Percentiles rank a stretch among this genome's conserved stretches.
Conservation (phyloP, 2,797 vertebrate species). For the Notoglanidium macrostoma region DNA sequence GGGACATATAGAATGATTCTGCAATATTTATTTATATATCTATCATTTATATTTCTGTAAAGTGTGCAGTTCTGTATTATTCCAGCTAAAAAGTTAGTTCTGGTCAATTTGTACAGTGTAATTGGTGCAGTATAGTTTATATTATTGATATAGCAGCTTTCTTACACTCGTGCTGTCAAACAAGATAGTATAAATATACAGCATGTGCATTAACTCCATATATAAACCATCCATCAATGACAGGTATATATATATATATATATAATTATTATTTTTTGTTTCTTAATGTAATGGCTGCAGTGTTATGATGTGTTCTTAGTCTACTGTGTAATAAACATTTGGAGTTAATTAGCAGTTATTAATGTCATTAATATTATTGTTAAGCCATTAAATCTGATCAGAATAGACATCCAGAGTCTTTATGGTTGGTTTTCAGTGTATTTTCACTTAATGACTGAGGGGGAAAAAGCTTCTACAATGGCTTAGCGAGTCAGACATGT, state of each 20-base stretch:
- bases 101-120: not conserved
- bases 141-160: not conserved
- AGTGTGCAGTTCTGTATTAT: not conserved
- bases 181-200: not conserved
- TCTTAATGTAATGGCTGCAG: not conserved
- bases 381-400: not conserved
- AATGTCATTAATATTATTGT: not conserved
- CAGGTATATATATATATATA: not conserved
- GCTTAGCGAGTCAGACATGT: not conserved
- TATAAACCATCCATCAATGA: not conserved
- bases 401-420: not conserved
- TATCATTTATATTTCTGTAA: slow-evolving; percentile 16
- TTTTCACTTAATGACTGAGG: not conserved
- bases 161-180: not conserved
- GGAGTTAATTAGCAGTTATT: not conserved
- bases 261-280: not conserved
- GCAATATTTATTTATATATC: slow-evolving; percentile 28
- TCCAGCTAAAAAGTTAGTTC: not conserved
- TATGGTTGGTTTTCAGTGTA: not conserved
- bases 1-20: slow-evolving; percentile 5
- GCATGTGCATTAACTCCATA: not conserved
- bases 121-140: not conserved
- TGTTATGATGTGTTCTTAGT: not conserved
- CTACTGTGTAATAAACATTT: not conserved
- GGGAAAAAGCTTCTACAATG: not conserved